Base-by-base conservation (phyloP, 1,140 invertebrate genomes). In the Coenobita brevimanus region DNA sequence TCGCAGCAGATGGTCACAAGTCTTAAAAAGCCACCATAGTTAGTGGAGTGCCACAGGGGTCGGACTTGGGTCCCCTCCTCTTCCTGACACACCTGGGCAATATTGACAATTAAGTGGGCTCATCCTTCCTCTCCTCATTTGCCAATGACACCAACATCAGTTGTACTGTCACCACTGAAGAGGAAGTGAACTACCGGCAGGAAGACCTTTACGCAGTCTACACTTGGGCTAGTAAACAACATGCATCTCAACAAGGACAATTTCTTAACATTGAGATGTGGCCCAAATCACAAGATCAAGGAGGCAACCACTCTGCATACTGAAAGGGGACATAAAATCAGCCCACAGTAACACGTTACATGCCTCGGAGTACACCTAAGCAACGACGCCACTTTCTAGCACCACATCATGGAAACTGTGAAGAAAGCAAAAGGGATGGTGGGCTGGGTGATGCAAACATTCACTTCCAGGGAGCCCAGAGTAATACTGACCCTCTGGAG, bases 71-170 rank as follows among this genome's bases (percentile, higher is more conserved):
- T 10, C 54, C 54, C 54, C 54, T 57, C 54, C 54, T 57, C 54
- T 57, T 57, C 54, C 54, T 57, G 13, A 57, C n/a, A 13, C 54
- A 57, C 54, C 13, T 57, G 54, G 54, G 54, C 13, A n/a, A 57
- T n/a, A 57, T 57, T n/a, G n/a, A 57, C 54, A 57, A 13, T 10
- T 13, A n/a, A 13, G n/a, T 57, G 54, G 54, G n/a, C 13, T 10
- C 13, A 10, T 57, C 54, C 54, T 57, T 57, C 54, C 54, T 57
- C 54, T 57, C 54, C 54, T 57, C 54, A 10, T 57, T 57, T 57
- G 54, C 54, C n/a, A n/a, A 57, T 57, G n/a, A 57, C 54, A 57
- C 54, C n/a, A 57, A n/a, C n/a, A n/a, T 57, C 54, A 57, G n/a
- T n/a, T n/a, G 54, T 57, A n/a, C 54, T n/a, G n/a, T 13, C n/a